Base-by-base conservation (phyloP, 2,113 vertebrate genomes). In the Lepus timidus region DNA sequence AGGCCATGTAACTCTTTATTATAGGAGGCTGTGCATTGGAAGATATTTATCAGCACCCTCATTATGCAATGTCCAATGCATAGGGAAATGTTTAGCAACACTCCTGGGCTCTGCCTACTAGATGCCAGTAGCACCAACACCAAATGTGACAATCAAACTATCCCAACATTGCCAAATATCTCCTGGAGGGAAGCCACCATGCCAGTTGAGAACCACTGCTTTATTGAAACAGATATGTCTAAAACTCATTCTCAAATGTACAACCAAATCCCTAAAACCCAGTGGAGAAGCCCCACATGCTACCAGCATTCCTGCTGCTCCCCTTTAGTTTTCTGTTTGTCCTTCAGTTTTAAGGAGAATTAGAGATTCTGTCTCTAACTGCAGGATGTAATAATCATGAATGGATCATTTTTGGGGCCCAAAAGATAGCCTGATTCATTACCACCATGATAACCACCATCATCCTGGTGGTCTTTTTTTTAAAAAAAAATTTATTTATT, bases 171-270 rank as follows among this genome's bases (percentile, higher is more conserved):
- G 58, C 31, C 58, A 68, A 81, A 73, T 39, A 17, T 29, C 14
- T 29, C 9, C 29, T 11, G 11, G 6, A 39, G 20, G 33, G 31
- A 29, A 68, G 71, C 17, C 9, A 14, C 25, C 25, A 13, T 12
- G 1, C 2, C 6, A 1, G 33, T 4, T 82, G 51, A 70, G 36
- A 81, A 39, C 11, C 1, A 65, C 3, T 62, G 52, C 9, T 85
- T 23, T 12, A 36, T 5, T 27, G 29, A 83, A 75, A 79, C 19
- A 62, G n/a, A 36, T 6, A 44, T 67, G 65, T 74, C 92, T 89
- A 65, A 85, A 94, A 93, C 68, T 10, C 22, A n/a, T 39, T 65
- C 75, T 95, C 58, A 94, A 25, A 36, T 44, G 29, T 20, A 76
- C 12, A 88, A 3, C 20, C 31, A 27, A 27, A 9, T 61, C 55